A percentile compares a stretch with the other conserved stretches of the same genome.
Conservation (phyloP, 2,797 vertebrate species). For the Bovichtus variegatus region DNA sequence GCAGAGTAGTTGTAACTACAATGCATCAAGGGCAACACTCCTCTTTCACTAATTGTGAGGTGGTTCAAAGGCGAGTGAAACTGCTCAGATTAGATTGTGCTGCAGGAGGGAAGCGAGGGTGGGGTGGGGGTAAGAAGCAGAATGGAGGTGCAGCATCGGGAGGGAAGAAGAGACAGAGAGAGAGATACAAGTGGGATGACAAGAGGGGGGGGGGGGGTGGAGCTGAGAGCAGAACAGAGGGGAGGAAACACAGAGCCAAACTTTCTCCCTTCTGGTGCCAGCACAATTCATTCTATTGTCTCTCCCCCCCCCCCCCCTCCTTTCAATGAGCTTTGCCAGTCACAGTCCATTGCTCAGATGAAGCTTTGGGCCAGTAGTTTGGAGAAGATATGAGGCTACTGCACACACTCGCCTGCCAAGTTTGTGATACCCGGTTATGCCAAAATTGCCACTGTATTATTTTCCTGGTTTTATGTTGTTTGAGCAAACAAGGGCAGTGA, state of each 20-base stretch:
- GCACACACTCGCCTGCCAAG: slow-evolving; percentile 54
- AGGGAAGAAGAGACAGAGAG: slow-evolving; percentile 20
- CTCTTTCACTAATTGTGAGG: slow-evolving; percentile 61
- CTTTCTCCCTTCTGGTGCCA: slow-evolving; percentile 63
- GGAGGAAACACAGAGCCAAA: slow-evolving; percentile 61
- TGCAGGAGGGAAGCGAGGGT: slow-evolving; percentile 7
- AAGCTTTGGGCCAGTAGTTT: slow-evolving; percentile 72
- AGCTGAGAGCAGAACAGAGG: slow-evolving; percentile 55
- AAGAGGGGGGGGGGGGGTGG: slow-evolving; percentile 37
- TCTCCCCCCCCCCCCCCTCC: slow-evolving; percentile 21
- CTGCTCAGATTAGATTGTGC: slow-evolving; percentile 69
- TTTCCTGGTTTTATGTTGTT: slow-evolving; percentile 62
- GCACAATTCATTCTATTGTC: slow-evolving; percentile 78
- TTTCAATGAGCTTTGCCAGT: slow-evolving; percentile 63
- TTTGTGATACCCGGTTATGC: slow-evolving; percentile 53
- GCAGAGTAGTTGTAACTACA: slow-evolving; percentile 58
- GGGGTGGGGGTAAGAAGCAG: no score
- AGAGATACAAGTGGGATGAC: slow-evolving; percentile 54
- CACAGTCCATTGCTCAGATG: slow-evolving; percentile 69
- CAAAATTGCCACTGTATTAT: slow-evolving; percentile 66
- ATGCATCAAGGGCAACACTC: slow-evolving; percentile 49
- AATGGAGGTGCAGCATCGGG: slow-evolving; percentile 31
- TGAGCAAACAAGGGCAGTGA: slow-evolving; percentile 54
- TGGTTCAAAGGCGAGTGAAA: slow-evolving; percentile 60
- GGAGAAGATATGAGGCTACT: slow-evolving; percentile 65